These are phyloP conservation scores for Notodonta ziczac DNA, from an alignment of 2,888 invertebrate species.

Conservation along the genomic window DNA sequence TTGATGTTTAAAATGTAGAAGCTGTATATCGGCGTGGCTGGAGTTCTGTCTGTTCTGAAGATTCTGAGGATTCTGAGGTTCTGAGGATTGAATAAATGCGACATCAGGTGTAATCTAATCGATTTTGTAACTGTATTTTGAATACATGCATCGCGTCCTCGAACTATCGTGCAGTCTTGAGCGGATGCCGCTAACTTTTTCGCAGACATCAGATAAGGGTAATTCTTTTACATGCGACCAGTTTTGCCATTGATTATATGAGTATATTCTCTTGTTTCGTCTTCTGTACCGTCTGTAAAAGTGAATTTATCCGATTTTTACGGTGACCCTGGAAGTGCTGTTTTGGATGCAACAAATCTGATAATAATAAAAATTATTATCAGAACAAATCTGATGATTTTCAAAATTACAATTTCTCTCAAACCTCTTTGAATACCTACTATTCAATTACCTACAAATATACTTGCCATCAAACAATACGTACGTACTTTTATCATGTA, in stretches of 20 bases:
- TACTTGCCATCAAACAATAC: too few relatives aligned
- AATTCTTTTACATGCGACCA: conserved; percentile 23
- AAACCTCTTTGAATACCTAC: too few relatives aligned
- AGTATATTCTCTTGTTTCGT: conserved; percentile 51
- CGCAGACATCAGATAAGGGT: conserved; percentile 15
- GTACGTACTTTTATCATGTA: too few relatives aligned
- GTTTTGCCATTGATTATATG: conserved; percentile 33
- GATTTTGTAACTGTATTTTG: conserved; percentile 17
- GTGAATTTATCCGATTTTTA: conserved; percentile 42
- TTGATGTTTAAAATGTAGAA: not conserved
- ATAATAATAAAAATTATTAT: too few relatives aligned
- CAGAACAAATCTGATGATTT: too few relatives aligned
- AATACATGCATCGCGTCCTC: conserved; percentile 21
- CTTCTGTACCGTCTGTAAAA: conserved; percentile 40
- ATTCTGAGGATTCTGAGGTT: too few relatives aligned
- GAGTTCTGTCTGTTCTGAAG: too few relatives aligned
- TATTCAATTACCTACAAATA: too few relatives aligned
- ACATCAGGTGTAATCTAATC: not conserved
- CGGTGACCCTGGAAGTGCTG: conserved; percentile 23
- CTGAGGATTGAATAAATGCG: conserved; percentile 10
- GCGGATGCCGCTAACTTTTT: conserved; percentile 24
- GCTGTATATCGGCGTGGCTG: not conserved
- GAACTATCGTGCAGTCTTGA: conserved; percentile 13
- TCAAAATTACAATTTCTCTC: too few relatives aligned
- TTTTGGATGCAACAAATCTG: too few relatives aligned